Conservation (phyloP, 2,888 invertebrate species). For the Scaeva pyrastri region DNA sequence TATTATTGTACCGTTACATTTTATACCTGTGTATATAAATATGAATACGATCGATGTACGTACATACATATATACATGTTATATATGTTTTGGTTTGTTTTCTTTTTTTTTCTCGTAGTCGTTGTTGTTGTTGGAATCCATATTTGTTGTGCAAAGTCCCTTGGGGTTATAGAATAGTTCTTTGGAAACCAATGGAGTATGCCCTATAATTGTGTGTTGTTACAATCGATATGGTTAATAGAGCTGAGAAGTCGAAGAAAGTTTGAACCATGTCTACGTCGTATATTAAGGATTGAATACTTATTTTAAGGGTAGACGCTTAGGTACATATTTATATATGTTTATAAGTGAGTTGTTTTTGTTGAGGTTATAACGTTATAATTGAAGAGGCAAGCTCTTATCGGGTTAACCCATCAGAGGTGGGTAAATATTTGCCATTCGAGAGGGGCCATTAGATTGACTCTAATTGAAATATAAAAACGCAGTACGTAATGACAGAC, state of each 20-base stretch:
- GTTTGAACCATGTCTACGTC: not conserved
- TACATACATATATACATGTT: no score
- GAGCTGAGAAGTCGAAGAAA: constrained; percentile 29
- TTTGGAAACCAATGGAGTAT: constrained; percentile 47
- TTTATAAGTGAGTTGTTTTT: no score
- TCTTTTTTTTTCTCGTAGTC: not conserved
- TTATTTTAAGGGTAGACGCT: not conserved
- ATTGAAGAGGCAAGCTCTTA: constrained; percentile 17
- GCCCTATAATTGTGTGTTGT: constrained; percentile 14
- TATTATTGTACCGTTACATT: constrained; percentile 8
- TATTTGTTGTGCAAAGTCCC: constrained; percentile 45
- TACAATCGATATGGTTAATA: constrained; percentile 46
- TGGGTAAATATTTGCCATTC: constrained; percentile 27
- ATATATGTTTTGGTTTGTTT: no score
- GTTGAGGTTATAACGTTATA: constrained; percentile 7
- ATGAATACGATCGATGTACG: not conserved
- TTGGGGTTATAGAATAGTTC: constrained; percentile 27
- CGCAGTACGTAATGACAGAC: not conserved
- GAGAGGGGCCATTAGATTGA: constrained; percentile 22
- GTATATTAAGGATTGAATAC: not conserved
- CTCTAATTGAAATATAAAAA: constrained; percentile 38
- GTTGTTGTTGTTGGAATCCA: not conserved
- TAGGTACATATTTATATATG: no score
- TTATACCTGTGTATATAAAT: not conserved
- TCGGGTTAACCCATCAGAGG: constrained; percentile 5